A percentile compares a stretch with the other conserved stretches of the same genome.
Evolutionary conservation across 2,888 invertebrate species (phyloP).

Genomic region (Machimus atricapillus): DNA sequence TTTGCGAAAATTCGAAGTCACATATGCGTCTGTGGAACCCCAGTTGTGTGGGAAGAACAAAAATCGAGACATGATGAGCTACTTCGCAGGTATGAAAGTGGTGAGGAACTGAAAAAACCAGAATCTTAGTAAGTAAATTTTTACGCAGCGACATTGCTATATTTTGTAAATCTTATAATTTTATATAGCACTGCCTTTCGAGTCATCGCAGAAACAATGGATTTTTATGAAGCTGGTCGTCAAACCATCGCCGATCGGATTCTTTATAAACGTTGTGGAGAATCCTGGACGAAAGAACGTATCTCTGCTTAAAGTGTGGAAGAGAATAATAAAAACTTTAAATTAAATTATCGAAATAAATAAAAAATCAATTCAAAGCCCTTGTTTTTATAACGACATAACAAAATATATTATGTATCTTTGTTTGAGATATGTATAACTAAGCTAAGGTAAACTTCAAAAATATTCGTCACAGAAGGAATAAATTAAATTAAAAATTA

Average conservation of each 20-base stretch:
- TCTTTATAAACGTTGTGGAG: constrained; percentile 51
- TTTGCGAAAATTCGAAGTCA: constrained; percentile 54
- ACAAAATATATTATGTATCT: constrained; percentile 45
- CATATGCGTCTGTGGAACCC: constrained; percentile 56
- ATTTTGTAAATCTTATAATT: not conserved
- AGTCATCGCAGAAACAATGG: constrained; percentile 55
- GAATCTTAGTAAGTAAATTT: constrained; percentile 53
- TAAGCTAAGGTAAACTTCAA: constrained; percentile 35
- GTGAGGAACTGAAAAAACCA: constrained; percentile 51
- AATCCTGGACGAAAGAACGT: constrained; percentile 54
- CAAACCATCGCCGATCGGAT: constrained; percentile 57
- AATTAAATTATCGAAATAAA: not conserved
- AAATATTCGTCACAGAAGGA: constrained; percentile 24
- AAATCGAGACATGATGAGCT: constrained; percentile 52
- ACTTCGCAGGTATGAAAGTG: constrained; percentile 49
- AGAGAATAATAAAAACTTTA: not conserved
- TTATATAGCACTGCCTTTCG: constrained; percentile 56
- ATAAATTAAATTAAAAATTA: constrained; percentile 34
- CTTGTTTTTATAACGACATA: constrained; percentile 40
- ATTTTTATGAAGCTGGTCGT: constrained; percentile 54
- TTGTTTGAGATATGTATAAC: constrained; percentile 7
- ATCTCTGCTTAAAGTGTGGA: constrained; percentile 52
- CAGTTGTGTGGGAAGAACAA: constrained; percentile 50
- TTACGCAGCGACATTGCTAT: not conserved
- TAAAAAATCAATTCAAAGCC: not conserved